Evolutionary conservation across 2,888 invertebrate genomes (phyloP).

Genomic region (Oeneis ivallda): DNA sequence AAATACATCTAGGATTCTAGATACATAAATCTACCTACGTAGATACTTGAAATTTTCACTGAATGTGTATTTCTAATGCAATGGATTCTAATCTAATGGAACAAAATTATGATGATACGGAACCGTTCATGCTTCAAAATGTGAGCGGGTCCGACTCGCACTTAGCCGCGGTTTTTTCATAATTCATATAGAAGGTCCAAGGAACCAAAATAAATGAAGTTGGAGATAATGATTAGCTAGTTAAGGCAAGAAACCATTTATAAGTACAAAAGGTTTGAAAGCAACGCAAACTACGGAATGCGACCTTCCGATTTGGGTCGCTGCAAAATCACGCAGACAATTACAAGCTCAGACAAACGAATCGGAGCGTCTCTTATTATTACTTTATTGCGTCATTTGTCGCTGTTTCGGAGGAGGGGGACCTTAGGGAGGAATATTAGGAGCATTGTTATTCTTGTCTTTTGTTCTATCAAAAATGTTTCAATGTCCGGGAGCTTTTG

Average conservation of each 20-base stretch:
- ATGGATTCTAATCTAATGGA: no score
- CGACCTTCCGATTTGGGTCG: constrained; percentile 53
- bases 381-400: constrained; percentile 24
- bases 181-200: no score
- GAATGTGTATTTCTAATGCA: no score
- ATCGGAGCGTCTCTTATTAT: constrained; percentile 34
- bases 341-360: constrained; percentile 59
- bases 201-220: neutral
- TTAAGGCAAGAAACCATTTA: constrained; percentile 12
- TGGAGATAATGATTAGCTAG: neutral
- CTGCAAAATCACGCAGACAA: constrained; percentile 60
- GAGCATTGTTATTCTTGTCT: constrained; percentile 11
- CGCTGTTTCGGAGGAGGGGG: constrained; percentile 10
- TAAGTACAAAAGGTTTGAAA: constrained; percentile 30
- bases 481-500: neutral
- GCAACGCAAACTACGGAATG: constrained; percentile 44
- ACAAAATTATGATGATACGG: no score
- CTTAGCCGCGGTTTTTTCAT: no score
- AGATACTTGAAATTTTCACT: no score
- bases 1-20: no score
- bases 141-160: no score
- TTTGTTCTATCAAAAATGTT: constrained; percentile 10
- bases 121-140: no score
- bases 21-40: no score
- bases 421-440: neutral